phyloP scores from a whole-genome alignment of 2,888 invertebrate species.

The Plagodis dolabraria region DNA sequence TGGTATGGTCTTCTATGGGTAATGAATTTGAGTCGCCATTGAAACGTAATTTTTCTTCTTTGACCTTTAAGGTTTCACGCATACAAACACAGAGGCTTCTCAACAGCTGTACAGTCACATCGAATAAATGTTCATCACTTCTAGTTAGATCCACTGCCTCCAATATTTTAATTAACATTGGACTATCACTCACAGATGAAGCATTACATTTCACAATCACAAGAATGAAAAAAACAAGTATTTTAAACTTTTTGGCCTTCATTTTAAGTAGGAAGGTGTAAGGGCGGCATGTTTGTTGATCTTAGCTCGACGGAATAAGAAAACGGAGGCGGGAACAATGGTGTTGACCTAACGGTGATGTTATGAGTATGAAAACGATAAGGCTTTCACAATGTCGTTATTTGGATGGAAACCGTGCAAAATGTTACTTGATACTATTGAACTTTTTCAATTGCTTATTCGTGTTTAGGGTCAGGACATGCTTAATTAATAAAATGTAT shows the following conservation, averaged over 20 bases:
- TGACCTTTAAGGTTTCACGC: conserved; percentile 55
- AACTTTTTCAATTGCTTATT: no score
- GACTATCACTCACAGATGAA: conserved; percentile 47
- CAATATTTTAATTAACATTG: conserved; percentile 59
- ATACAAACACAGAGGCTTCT: conserved; percentile 69
- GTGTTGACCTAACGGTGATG: conserved; percentile 52
- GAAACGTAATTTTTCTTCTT: conserved; percentile 43
- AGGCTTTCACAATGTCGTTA: conserved; percentile 20
- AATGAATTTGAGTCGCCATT: conserved; percentile 42
- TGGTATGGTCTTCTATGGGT: conserved; percentile 33
- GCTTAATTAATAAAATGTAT: no score
- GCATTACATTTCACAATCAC: conserved; percentile 24
- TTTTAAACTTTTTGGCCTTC: conserved; percentile 42
- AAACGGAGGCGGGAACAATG: conserved; percentile 57
- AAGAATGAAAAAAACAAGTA: conserved; percentile 24
- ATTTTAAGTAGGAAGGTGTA: conserved; percentile 58
- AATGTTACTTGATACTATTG: no score
- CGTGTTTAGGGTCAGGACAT: no score
- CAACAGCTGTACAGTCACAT: conserved; percentile 66
- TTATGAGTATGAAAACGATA: conserved; percentile 54
- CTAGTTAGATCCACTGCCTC: conserved; percentile 62
- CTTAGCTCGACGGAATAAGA: conserved; percentile 20
- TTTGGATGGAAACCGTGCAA: neutral
- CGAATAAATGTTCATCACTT: conserved; percentile 60
- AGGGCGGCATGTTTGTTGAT: conserved; percentile 57